Conservation (phyloP, 2,113 vertebrate species). For the Bufo gargarizans region DNA sequence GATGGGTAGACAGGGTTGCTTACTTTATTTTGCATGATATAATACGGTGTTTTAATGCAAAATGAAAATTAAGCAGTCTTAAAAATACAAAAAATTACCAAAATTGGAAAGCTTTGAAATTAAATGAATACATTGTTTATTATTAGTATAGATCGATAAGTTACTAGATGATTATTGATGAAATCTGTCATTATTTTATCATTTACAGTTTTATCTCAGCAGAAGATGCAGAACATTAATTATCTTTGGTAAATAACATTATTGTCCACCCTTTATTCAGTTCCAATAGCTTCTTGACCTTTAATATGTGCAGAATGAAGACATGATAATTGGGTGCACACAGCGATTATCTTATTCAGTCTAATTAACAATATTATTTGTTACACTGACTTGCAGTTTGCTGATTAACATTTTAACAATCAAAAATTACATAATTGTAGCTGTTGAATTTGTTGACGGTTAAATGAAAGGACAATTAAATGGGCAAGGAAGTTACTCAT, state of each 20-base stretch:
- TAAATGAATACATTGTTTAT: not conserved
- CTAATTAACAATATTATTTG: constrained; percentile 2
- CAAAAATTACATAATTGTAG: not conserved
- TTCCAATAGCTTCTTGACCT: not conserved
- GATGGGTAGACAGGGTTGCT: too few species aligned
- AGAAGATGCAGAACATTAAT: not conserved
- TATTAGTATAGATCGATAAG: not conserved
- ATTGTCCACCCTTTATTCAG: not conserved
- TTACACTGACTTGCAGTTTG: not conserved
- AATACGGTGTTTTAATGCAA: too few species aligned
- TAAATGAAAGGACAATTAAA: not conserved
- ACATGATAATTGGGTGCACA: not conserved
- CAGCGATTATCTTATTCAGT: not conserved
- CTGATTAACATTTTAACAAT: not conserved
- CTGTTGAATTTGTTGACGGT: not conserved
- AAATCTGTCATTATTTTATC: not conserved
- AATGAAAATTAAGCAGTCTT: too few species aligned
- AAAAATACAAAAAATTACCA: too few species aligned
- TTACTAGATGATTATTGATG: not conserved
- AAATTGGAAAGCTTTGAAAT: not conserved
- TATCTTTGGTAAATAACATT: not conserved
- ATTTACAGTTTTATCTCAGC: not conserved
- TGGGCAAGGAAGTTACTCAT: not conserved
- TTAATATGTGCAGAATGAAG: not conserved
- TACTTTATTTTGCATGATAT: too few species aligned